Percentiles rank a stretch among this genome's conserved stretches.
Conservation (phyloP, 2,888 invertebrate species). For the Plutella xylostella region DNA sequence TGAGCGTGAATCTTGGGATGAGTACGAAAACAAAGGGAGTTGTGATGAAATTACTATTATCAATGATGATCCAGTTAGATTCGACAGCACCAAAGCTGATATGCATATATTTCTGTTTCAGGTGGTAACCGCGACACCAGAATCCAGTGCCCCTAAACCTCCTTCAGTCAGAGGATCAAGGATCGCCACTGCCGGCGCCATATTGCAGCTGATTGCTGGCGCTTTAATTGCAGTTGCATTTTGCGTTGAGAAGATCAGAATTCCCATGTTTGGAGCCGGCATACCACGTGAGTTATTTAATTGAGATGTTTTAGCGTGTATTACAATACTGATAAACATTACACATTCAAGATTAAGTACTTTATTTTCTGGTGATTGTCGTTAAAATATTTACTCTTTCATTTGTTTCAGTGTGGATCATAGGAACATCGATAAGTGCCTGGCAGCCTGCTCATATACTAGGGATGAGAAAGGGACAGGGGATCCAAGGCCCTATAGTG, state of each 20-base stretch:
- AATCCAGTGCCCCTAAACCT: constrained; percentile 45
- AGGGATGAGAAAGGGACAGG: constrained; percentile 40
- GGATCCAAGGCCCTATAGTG: constrained; percentile 47
- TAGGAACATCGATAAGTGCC: constrained; percentile 59
- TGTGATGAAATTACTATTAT: too few relatives aligned
- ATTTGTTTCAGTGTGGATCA: constrained; percentile 47
- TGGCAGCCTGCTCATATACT: constrained; percentile 66
- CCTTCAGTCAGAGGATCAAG: constrained; percentile 47
- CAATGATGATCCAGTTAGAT: too few relatives aligned
- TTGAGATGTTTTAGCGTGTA: too few relatives aligned
- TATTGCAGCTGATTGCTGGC: constrained; percentile 39
- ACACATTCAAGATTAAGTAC: too few relatives aligned
- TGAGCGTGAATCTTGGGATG: too few relatives aligned
- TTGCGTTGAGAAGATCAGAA: constrained; percentile 39
- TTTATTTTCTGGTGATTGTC: too few relatives aligned
- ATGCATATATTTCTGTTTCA: too few relatives aligned
- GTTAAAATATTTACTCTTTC: background rate
- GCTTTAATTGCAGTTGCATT: constrained; percentile 47
- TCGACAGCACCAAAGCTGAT: too few relatives aligned
- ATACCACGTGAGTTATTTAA: constrained; percentile 53
- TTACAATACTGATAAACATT: too few relatives aligned
- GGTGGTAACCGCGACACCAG: constrained; percentile 60
- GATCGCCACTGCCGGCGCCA: constrained; percentile 48
- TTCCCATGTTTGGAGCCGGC: constrained; percentile 48
- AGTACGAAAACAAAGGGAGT: too few relatives aligned